Evolutionary conservation across 2,797 vertebrate genomes (phyloP).

Genomic region (Eleutherodactylus coqui): DNA sequence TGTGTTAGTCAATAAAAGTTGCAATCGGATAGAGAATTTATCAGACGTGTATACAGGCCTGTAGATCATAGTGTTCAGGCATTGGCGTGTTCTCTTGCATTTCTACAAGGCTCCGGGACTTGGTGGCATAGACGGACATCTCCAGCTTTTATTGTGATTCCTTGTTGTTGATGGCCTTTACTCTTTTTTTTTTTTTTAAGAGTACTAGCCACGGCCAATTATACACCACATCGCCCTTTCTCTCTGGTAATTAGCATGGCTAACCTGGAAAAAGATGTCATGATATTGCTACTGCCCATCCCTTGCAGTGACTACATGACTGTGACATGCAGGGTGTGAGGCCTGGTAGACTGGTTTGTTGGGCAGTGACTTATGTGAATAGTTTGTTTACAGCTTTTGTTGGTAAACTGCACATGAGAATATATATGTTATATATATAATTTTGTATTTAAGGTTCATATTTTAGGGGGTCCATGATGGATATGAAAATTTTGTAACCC

Average conservation of each 20-base stretch:
- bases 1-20: no score
- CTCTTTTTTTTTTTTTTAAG: no score
- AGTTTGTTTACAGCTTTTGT: background rate
- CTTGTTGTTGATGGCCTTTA: no score
- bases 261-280: background rate
- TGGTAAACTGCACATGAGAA: background rate
- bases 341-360: constrained; percentile 24
- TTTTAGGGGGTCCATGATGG: background rate
- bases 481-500: background rate
- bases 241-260: background rate
- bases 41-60: no score
- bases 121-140: no score
- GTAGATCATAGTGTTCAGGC: no score
- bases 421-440: no score
- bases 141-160: no score
- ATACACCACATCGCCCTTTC: background rate
- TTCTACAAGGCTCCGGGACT: no score
- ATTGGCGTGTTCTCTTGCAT: no score
- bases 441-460: no score
- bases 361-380: background rate
- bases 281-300: background rate
- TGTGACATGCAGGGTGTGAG: constrained; percentile 3
- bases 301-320: background rate
- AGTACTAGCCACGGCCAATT: background rate
- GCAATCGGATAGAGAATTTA: no score